Percentiles rank a stretch among this genome's conserved stretches.
These are phyloP conservation scores for Ptyas mucosa DNA, from an alignment of 2,113 vertebrate genomes.

Conservation along the genomic window DNA sequence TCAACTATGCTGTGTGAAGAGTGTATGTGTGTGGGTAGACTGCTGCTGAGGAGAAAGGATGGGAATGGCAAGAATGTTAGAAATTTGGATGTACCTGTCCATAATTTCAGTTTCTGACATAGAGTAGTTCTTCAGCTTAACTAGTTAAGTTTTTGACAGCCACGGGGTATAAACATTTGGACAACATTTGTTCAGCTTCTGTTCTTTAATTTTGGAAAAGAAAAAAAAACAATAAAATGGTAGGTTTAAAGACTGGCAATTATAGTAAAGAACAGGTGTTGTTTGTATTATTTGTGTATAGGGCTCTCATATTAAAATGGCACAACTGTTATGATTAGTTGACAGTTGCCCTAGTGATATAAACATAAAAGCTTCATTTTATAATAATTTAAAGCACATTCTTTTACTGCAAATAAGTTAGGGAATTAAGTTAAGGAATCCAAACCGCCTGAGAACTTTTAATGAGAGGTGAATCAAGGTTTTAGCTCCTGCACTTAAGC, in stretches of 20 bases:
- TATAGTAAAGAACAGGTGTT: constrained; percentile 50
- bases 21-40: background rate
- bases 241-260: constrained; percentile 47
- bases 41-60: constrained; percentile 18
- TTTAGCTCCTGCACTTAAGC: background rate
- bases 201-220: constrained; percentile 48
- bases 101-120: constrained; percentile 42
- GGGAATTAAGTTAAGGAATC: background rate
- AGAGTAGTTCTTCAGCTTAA: constrained; percentile 9
- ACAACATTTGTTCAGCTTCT: constrained; percentile 47
- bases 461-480: background rate
- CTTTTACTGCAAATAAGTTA: constrained; percentile 5
- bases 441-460: constrained; percentile 4
- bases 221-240: constrained; percentile 39
- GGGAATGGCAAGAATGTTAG: constrained; percentile 17
- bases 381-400: constrained; percentile 29
- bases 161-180: constrained; percentile 37
- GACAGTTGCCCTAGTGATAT: constrained; percentile 45
- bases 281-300: constrained; percentile 53
- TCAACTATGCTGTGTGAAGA: background rate
- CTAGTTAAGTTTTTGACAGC: constrained; percentile 43
- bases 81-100: constrained; percentile 33
- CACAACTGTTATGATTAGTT: constrained; percentile 42
- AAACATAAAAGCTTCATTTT: constrained; percentile 40
- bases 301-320: constrained; percentile 53